Conservation (phyloP, 2,797 vertebrate species). For the Staurois parvus region DNA sequence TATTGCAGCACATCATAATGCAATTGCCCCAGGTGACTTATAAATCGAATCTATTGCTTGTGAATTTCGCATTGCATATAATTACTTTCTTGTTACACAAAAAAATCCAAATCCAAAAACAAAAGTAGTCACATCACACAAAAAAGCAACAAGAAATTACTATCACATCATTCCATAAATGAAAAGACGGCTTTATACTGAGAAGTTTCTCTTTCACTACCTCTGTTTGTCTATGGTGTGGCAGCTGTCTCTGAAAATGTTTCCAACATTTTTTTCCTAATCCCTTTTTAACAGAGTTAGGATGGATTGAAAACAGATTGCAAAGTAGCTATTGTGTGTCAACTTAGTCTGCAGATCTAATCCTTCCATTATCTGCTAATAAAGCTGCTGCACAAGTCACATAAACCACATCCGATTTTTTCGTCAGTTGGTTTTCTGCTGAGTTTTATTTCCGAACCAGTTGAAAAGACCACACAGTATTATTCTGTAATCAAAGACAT, state of each 20-base stretch:
- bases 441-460: background rate
- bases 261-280: conserved; percentile 48
- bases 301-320: conserved; percentile 58
- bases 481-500: conserved; percentile 37
- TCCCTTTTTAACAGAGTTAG: conserved; percentile 59
- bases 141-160: background rate
- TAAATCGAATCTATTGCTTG: background rate
- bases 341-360: background rate
- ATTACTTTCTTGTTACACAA: too few species aligned
- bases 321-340: conserved; percentile 57
- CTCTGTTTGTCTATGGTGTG: conserved; percentile 9
- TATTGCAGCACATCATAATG: background rate
- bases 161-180: background rate
- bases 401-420: conserved; percentile 41
- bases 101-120: too few species aligned
- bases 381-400: conserved; percentile 61
- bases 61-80: background rate
- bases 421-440: conserved; percentile 49
- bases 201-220: background rate
- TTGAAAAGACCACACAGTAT: background rate
- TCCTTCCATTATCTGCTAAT: conserved; percentile 54
- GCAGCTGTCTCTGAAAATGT: conserved; percentile 33
- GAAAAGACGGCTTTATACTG: background rate
- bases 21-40: background rate
- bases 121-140: background rate